Conservation (phyloP, 2,797 vertebrate species). For the Gymnopithys bicolor region DNA sequence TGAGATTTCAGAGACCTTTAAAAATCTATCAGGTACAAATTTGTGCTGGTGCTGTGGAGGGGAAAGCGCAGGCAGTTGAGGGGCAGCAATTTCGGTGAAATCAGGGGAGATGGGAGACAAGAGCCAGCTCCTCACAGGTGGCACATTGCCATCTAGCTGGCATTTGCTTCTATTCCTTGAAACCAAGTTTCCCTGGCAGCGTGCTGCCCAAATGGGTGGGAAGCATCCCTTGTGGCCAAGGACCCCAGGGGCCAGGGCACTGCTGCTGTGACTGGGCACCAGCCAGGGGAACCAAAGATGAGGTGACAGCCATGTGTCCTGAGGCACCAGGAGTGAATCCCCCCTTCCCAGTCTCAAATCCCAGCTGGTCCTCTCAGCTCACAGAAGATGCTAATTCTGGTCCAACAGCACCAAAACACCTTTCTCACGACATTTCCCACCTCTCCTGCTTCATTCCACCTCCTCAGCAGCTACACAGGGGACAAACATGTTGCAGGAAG, state of each 20-base stretch:
- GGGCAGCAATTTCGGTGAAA: neutral
- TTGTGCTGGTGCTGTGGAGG: neutral
- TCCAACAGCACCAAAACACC: neutral
- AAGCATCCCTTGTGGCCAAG: neutral
- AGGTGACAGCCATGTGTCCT: neutral
- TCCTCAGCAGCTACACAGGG: neutral
- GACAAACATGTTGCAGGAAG: rapidly evolving
- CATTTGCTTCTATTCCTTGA: neutral
- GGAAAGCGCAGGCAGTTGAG: neutral
- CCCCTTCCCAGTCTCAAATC: neutral
- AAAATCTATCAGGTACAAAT: neutral
- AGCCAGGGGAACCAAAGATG: neutral
- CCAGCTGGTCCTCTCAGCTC: neutral
- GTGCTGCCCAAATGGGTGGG: neutral
- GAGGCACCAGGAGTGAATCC: rapidly evolving
- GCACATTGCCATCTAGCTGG: neutral
- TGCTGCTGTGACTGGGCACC: neutral
- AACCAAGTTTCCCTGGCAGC: neutral
- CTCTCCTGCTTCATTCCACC: neutral
- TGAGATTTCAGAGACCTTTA: neutral
- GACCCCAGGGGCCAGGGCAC: neutral
- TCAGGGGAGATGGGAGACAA: neutral
- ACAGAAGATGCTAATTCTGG: neutral
- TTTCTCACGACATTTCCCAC: neutral
- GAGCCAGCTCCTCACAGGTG: neutral